These are phyloP conservation scores for Oryzaephilus surinamensis DNA, from an alignment of 1,140 invertebrate species.

Conservation along the genomic window DNA sequence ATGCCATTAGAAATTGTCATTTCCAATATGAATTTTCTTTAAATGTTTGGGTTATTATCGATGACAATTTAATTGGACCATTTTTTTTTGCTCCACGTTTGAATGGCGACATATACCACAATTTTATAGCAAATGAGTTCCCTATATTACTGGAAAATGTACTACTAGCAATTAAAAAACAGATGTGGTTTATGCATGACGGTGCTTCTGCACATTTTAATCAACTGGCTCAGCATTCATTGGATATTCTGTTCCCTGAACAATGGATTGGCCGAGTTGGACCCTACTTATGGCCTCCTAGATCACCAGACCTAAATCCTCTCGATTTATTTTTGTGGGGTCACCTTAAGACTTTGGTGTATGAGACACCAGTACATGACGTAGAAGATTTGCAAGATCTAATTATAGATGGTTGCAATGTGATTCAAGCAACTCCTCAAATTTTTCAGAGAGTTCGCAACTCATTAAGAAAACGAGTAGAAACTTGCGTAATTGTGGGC, in stretches of 20 bases:
- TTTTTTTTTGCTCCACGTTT: not conserved
- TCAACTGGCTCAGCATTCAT: not conserved
- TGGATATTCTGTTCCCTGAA: constrained; percentile 3
- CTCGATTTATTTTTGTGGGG: too few species aligned
- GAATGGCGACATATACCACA: not conserved
- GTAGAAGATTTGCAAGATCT: constrained; percentile 2
- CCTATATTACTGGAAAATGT: not conserved
- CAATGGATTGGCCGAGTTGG: too few species aligned
- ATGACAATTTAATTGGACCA: not conserved
- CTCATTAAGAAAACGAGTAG: not conserved
- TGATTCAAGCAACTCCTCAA: not conserved
- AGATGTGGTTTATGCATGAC: too few species aligned
- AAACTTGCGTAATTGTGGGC: not conserved
- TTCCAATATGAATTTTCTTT: not conserved
- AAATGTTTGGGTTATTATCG: not conserved
- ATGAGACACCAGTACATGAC: constrained; percentile 14
- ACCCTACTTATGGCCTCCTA: constrained; percentile 18
- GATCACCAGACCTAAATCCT: constrained; percentile 20
- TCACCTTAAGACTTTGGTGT: constrained; percentile 25
- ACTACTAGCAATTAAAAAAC: not conserved
- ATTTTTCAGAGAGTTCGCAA: not conserved
- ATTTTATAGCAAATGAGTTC: not conserved
- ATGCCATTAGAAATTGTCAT: not conserved
- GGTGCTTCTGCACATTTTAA: constrained; percentile 24
- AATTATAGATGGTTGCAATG: not conserved